phyloP scores from a whole-genome alignment of 37 sponge, comb jelly and placozoan genomes.

The Ephydatia muelleri region DNA sequence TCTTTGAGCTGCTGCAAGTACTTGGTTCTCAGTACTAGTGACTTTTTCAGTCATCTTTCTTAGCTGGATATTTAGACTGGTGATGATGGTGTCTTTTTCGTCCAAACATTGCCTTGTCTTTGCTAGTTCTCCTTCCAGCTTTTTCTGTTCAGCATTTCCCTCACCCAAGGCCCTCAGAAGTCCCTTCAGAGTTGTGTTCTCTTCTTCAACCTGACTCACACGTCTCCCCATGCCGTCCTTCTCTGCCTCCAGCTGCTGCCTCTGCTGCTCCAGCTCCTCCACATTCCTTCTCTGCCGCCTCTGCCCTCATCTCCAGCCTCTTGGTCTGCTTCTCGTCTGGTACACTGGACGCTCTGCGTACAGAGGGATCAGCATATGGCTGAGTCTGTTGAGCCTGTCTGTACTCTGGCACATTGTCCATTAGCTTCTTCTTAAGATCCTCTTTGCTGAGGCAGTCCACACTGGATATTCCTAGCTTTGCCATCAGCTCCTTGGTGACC shows the following conservation, averaged over 20 bases:
- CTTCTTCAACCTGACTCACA: neutral
- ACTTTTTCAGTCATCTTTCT: slow-evolving; percentile 19
- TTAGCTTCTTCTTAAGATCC: slow-evolving; percentile 60
- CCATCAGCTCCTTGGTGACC: slow-evolving; percentile 68
- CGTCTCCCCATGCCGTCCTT: neutral
- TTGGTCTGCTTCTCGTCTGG: slow-evolving; percentile 10
- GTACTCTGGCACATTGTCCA: slow-evolving; percentile 58
- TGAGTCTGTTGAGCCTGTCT: neutral
- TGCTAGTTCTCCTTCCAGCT: neutral
- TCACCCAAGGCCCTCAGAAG: neutral
- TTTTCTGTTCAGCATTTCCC: neutral
- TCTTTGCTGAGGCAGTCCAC: slow-evolving; percentile 40
- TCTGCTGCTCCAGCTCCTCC: slow-evolving; percentile 12
- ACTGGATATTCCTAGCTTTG: slow-evolving; percentile 52
- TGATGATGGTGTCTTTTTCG: neutral
- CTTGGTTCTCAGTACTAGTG: slow-evolving; percentile 11
- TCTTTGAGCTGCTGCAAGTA: neutral
- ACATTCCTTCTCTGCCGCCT: slow-evolving; percentile 17
- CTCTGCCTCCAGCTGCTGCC: neutral
- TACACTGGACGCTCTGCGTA: neutral
- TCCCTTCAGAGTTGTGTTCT: neutral
- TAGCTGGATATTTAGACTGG: neutral
- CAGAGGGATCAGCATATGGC: neutral
- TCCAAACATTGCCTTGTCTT: neutral
- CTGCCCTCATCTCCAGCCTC: neutral